A percentile compares a stretch with the other conserved stretches of the same genome.
Conservation (phyloP, 2,113 vertebrate species). For the Oncorhynchus kisutch region DNA sequence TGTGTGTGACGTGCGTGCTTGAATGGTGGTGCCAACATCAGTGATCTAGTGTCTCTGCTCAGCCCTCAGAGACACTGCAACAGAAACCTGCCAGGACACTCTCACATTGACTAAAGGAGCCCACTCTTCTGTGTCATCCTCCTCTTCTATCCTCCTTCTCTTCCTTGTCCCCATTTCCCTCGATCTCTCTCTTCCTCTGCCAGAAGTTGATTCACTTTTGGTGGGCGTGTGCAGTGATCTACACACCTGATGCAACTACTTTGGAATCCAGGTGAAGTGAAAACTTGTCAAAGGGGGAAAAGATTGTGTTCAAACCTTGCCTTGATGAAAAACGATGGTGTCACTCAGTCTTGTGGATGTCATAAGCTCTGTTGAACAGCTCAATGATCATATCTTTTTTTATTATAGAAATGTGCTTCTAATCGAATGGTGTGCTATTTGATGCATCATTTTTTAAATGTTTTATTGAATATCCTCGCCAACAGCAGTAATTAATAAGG, state of each 20-base stretch:
- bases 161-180: slow-evolving; percentile 12
- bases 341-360: slow-evolving; percentile 10
- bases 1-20: too few relatives aligned
- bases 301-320: neutral
- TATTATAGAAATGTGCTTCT: neutral
- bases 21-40: too few relatives aligned
- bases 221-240: slow-evolving; percentile 18
- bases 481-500: too few relatives aligned
- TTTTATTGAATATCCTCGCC: neutral
- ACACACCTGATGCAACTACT: slow-evolving; percentile 23
- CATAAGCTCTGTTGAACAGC: neutral
- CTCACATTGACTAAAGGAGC: neutral
- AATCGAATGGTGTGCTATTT: neutral
- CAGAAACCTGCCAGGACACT: neutral
- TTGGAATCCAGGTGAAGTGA: slow-evolving; percentile 11
- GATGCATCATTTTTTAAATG: slow-evolving; percentile 9
- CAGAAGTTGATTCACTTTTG: slow-evolving; percentile 23
- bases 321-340: slow-evolving; percentile 26
- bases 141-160: neutral
- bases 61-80: too few relatives aligned
- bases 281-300: slow-evolving; percentile 8
- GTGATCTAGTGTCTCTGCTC: too few relatives aligned
- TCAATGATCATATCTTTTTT: neutral
- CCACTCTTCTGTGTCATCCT: slow-evolving; percentile 19
- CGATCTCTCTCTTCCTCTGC: neutral